Evolutionary conservation across 2,797 vertebrate genomes (phyloP), one percentile per base, ranked within the genome.

Genomic region (Falco concolor): DNA sequence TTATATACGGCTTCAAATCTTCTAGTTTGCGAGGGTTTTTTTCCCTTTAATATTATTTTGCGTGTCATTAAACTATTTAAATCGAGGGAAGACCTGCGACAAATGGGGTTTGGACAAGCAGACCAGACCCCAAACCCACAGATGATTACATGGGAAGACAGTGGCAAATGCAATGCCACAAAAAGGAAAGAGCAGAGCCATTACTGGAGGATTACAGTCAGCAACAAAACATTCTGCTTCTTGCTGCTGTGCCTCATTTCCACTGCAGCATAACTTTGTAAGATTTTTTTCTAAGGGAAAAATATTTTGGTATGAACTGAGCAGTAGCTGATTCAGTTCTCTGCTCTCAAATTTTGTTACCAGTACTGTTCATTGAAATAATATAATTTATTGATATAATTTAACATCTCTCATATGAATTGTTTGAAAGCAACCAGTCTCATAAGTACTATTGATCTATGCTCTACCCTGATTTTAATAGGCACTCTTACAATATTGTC

Each of bases 301-400:
- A 94, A 59, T 59, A 63, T 84, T 96, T 95, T 83, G 23, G 28
- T 65, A 23, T 79, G 42, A 89, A 53, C 49, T 18, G 47, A 87
- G 63, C 60, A 36, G 34, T 47, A 73, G 60, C 56, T 24, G 36
- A 77, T 21, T 89, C 42, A 11, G 5, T 57, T 81, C 59, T 77
- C 24, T 24, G 32, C 13, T 84, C 73, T 77, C 84, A 82, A 60
- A 76, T 87, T 78, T 74, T 76, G 40, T 72, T 92, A 76, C 69
- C 59, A 54, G 45, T 73, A 78, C 56, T 15, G 22, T 76, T 90
- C 78, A 67, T 28, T 85, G 45, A 76, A 93, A 90, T 74, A 65
- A 87, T 87, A 94, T 84, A 47, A 94, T 93, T 95, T 95, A 95
- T 84, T 90, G 77, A 91, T 94, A 94, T 82, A 94, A 93, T 89